phyloP scores from a whole-genome alignment of 53 echinoderm and acorn worm genomes.

The Mesocentrotus franciscanus region DNA sequence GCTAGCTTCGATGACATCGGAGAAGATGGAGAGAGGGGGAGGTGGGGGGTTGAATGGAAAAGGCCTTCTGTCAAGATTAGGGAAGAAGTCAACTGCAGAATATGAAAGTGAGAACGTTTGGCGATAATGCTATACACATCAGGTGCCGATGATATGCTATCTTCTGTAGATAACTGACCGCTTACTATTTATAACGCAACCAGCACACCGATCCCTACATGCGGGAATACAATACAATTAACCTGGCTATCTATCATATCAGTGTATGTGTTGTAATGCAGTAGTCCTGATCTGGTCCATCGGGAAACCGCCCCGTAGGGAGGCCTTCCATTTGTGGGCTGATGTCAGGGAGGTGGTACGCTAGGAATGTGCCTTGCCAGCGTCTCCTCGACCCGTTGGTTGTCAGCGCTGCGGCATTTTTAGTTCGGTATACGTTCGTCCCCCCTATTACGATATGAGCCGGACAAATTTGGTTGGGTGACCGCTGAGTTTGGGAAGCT shows the following conservation, averaged over 20 bases:
- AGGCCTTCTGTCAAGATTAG: too few species aligned
- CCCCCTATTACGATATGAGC: not conserved
- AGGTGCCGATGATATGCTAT: not conserved
- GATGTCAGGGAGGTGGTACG: slow-evolving; percentile 33
- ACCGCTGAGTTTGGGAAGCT: slow-evolving; percentile 5
- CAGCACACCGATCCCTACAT: not conserved
- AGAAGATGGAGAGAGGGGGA: not conserved
- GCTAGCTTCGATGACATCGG: not conserved
- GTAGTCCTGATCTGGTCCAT: not conserved
- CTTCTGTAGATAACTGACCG: slow-evolving; percentile 4
- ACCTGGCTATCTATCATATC: not conserved
- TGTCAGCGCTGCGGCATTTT: slow-evolving; percentile 9
- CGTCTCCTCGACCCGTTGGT: not conserved
- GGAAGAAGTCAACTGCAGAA: not conserved
- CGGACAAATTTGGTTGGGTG: slow-evolving; percentile 33
- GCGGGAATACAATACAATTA: not conserved
- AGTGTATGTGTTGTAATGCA: not conserved
- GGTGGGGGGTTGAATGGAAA: not conserved
- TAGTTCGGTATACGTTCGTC: not conserved
- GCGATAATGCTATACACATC: slow-evolving; percentile 17
- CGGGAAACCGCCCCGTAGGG: not conserved
- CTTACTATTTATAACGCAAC: slow-evolving; percentile 1
- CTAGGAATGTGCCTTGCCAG: not conserved
- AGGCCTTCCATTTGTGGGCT: slow-evolving; percentile 23
- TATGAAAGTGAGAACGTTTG: not conserved